Conservation (phyloP, 2,888 invertebrate genomes). For the Trachelus iudaicus region DNA sequence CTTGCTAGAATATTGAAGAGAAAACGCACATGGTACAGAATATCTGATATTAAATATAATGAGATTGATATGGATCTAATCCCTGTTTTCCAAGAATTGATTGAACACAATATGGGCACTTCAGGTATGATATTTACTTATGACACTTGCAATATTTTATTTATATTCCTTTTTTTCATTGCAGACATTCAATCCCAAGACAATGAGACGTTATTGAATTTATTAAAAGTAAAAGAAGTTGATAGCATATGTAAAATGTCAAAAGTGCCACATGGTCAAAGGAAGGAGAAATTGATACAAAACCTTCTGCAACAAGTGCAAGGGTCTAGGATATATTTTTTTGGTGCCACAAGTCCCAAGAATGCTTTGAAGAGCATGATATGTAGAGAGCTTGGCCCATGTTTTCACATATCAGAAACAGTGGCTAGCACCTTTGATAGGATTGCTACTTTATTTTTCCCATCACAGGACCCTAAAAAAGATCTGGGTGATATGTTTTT, state of each 20-base stretch:
- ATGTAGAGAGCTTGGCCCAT: constrained; percentile 33
- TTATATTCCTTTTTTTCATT: constrained; percentile 19
- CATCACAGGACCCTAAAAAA: constrained; percentile 46
- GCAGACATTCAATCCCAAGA: constrained; percentile 33
- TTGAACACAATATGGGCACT: constrained; percentile 27
- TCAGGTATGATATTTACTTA: constrained; percentile 13
- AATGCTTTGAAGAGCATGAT: constrained; percentile 30
- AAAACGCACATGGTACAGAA: constrained; percentile 44
- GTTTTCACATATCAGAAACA: constrained; percentile 40
- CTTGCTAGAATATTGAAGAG: constrained; percentile 51
- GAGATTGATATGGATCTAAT: constrained; percentile 38
- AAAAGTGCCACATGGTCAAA: constrained; percentile 38
- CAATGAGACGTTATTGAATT: constrained; percentile 34
- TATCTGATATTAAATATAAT: constrained; percentile 36
- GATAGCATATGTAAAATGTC: constrained; percentile 38
- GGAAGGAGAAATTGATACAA: constrained; percentile 35
- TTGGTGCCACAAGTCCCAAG: constrained; percentile 43
- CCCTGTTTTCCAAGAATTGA: constrained; percentile 36
- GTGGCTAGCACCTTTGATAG: constrained; percentile 43
- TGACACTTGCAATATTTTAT: constrained; percentile 9
- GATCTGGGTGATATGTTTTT: constrained; percentile 42
- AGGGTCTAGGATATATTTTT: constrained; percentile 39
- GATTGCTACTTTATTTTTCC: constrained; percentile 50
- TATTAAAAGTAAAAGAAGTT: constrained; percentile 46
- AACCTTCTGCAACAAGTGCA: constrained; percentile 37